phyloP scores from a whole-genome alignment of 2,113 vertebrate species.

The Tragulus kanchil region DNA sequence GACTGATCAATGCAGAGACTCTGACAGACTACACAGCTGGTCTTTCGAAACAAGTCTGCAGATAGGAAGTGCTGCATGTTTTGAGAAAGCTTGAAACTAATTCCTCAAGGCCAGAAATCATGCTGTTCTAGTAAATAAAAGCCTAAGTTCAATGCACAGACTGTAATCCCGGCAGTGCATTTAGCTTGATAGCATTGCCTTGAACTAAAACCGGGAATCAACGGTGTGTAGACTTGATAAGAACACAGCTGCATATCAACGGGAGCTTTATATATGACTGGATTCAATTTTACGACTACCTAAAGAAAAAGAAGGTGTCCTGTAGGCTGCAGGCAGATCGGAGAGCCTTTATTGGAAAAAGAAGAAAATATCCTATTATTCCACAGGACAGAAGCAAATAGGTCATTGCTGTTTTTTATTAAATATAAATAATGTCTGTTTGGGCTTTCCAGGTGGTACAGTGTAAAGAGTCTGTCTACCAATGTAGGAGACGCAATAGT shows the following conservation, averaged over 20 bases:
- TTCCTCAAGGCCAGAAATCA: background rate
- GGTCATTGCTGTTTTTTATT: background rate
- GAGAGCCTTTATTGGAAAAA: too few species aligned
- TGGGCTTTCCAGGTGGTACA: background rate
- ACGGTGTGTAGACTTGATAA: background rate
- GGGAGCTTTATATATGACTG: too few species aligned
- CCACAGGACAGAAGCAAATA: background rate
- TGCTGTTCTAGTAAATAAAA: background rate
- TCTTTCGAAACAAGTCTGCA: background rate
- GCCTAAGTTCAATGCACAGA: background rate
- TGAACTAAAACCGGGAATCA: background rate
- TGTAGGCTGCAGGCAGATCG: too few species aligned
- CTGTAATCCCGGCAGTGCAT: too few species aligned
- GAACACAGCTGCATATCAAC: background rate
- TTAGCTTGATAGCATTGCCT: background rate
- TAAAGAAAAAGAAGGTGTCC: background rate
- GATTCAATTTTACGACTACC: background rate
- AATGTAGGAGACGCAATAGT: background rate
- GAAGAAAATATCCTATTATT: background rate
- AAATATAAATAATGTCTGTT: background rate
- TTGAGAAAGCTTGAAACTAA: background rate
- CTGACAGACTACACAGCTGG: background rate
- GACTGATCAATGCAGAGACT: background rate
- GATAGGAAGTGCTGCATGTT: background rate
- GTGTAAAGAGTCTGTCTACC: background rate